Percentiles rank a stretch among this genome's conserved stretches.
Evolutionary conservation across 2,113 vertebrate species (phyloP).

Genomic region (Microcebus jonahi): DNA sequence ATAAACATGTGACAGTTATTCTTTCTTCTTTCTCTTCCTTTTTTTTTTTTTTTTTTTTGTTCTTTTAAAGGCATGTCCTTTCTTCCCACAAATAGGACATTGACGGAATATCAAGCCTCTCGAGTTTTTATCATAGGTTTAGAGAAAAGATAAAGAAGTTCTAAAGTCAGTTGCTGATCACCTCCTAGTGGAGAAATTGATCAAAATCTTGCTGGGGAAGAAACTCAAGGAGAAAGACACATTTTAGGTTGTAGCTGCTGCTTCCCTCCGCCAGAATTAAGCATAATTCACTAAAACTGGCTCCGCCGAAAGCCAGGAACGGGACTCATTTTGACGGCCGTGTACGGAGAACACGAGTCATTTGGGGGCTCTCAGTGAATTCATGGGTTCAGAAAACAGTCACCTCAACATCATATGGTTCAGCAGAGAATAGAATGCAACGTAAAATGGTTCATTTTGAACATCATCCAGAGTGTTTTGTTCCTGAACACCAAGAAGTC

Average conservation of each 20-base stretch:
- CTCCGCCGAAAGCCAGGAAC: background rate
- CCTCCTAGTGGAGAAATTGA: background rate
- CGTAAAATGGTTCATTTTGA: accelerated
- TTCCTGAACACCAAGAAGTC: background rate
- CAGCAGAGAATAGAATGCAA: background rate
- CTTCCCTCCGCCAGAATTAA: background rate
- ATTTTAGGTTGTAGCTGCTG: background rate
- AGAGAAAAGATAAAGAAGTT: background rate
- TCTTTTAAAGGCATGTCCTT: background rate
- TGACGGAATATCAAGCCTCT: background rate
- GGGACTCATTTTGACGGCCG: accelerated
- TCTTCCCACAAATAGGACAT: background rate
- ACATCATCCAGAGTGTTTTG: background rate
- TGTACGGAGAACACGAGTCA: background rate
- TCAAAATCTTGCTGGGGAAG: accelerated
- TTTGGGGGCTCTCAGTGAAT: background rate
- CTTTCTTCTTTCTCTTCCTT: background rate
- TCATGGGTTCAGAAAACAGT: background rate
- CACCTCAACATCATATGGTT: background rate
- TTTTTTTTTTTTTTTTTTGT: background rate
- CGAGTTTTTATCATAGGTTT: background rate
- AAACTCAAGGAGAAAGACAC: too few species aligned
- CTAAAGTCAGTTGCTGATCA: background rate
- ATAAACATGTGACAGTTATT: slow-evolving; percentile 36
- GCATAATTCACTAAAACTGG: background rate